A percentile compares a stretch with the other conserved stretches of the same genome.
These are phyloP conservation scores for Drosophila dunni DNA, from an alignment of 1,140 invertebrate genomes.

Conservation along the genomic window DNA sequence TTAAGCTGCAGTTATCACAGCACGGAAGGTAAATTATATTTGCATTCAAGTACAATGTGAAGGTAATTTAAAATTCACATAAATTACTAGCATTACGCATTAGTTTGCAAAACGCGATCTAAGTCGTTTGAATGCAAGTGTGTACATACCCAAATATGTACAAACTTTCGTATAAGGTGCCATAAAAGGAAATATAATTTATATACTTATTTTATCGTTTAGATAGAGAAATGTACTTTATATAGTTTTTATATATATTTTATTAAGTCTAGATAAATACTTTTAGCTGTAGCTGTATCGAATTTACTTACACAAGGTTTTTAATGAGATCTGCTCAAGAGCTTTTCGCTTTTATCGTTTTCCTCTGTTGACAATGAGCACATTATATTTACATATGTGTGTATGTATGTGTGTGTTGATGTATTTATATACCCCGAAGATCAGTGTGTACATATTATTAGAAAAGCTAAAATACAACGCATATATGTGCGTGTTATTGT, in stretches of 20 bases:
- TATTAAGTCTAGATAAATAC: not conserved
- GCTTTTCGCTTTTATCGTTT: slow-evolving; percentile 20
- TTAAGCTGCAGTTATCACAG: not conserved
- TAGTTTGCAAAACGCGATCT: slow-evolving; percentile 2
- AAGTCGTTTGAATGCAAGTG: not conserved
- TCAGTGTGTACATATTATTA: slow-evolving; percentile 13
- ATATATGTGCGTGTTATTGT: slow-evolving; percentile 1
- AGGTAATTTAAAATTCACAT: slow-evolving; percentile 30
- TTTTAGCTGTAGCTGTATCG: slow-evolving; percentile 25
- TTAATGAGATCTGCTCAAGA: not conserved
- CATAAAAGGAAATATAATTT: too few relatives aligned
- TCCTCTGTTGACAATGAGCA: slow-evolving; percentile 25
- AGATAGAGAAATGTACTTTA: too few relatives aligned
- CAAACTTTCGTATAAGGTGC: too few relatives aligned
- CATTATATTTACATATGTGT: too few relatives aligned
- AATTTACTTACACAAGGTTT: slow-evolving; percentile 19
- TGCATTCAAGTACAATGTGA: slow-evolving; percentile 15
- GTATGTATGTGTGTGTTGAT: not conserved
- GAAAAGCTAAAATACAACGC: not conserved
- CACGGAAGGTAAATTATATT: not conserved
- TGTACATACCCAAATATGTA: too few relatives aligned
- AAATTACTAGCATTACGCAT: slow-evolving; percentile 33
- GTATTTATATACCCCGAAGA: slow-evolving; percentile 27
- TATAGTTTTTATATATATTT: not conserved
- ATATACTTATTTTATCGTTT: too few relatives aligned